A percentile compares a stretch with the other conserved stretches of the same genome.
These are phyloP conservation scores for Caenorhabditis sinica DNA, from an alignment of 2,888 invertebrate genomes.

Conservation along the genomic window DNA sequence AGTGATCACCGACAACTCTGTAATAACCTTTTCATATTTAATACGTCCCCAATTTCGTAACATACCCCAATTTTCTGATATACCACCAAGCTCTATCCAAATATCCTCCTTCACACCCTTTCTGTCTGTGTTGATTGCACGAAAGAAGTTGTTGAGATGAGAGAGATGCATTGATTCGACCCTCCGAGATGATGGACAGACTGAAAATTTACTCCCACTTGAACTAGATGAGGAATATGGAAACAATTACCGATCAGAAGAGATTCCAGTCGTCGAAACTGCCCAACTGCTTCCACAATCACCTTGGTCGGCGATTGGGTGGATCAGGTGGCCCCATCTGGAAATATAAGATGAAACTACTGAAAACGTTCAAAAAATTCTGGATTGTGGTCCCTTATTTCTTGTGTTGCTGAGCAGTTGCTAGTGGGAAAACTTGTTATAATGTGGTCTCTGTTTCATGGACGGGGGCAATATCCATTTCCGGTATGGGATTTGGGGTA, in stretches of 20 bases:
- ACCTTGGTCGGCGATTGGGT: slow-evolving; percentile 87
- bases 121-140: slow-evolving; percentile 90
- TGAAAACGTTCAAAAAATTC: no score
- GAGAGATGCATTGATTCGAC: slow-evolving; percentile 88
- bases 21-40: slow-evolving; percentile 63
- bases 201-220: slow-evolving; percentile 46
- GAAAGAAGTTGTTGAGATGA: slow-evolving; percentile 93
- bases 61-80: slow-evolving; percentile 88
- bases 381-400: not conserved
- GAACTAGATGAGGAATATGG: not conserved
- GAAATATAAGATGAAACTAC: slow-evolving; percentile 4
- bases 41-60: no score
- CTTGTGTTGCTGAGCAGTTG: not conserved
- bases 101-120: slow-evolving; percentile 92
- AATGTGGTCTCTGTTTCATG: not conserved
- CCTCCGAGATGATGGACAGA: slow-evolving; percentile 91
- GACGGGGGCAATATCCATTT: not conserved
- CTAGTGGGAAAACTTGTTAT: not conserved
- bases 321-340: slow-evolving; percentile 89
- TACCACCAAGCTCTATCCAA: slow-evolving; percentile 95
- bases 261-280: slow-evolving; percentile 88
- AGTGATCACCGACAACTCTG: slow-evolving; percentile 91
- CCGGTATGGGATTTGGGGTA: not conserved
- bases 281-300: slow-evolving; percentile 93
- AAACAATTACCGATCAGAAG: slow-evolving; percentile 72